Evolutionary conservation across 2,113 vertebrate genomes (phyloP), one percentile per base, ranked within the genome.

Genomic region (Bagarius yarrelli): DNA sequence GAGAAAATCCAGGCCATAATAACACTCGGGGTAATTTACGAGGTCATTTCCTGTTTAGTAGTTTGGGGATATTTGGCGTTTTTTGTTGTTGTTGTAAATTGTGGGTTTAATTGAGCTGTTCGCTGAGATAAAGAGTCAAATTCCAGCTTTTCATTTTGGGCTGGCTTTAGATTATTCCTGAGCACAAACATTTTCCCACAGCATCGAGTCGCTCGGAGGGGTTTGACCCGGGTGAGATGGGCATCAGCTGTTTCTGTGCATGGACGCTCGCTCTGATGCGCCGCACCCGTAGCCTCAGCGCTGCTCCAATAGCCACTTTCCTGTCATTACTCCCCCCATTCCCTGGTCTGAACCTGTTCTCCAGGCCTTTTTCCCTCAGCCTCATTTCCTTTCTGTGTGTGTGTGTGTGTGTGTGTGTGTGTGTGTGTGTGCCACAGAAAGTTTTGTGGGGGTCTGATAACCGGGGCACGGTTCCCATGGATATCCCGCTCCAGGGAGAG

Each of bases 11-110:
- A 88, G 78, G 88, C 83, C 75, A 82, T 89, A 89, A 91, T 90
- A 86, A 89, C 87, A 86, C 19, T 19, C 44, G 27, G 80, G 88
- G 88, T 89, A 85, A 92, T 91, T 91, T 91, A 87, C 86, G 1
- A 80, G 85, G 87, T 87, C 88, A 90, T 92, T 92, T 85, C 89
- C 76, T 87, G 87, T 89, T 87, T 87, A 89, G 89, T 86, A 89
- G 88, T 44, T 76, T 83, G 16, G 81, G 83, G 44, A 30, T 71
- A 52, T 89, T 90, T 90, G 89, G 88, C 89, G 89, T 81, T 83
- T 64, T 89, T 91, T 74, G 89, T 92, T 89, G 88, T 89, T 89
- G 79, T 84, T 81, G 84, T 86, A 88, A 91, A 91, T 89, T 88
- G 66, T 85, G 80, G 27, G 71, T 81, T 83, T 90, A 89, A 92